These are phyloP conservation scores for Sphaerophoria rueppellii DNA, from an alignment of 2,888 invertebrate species.

Conservation along the genomic window DNA sequence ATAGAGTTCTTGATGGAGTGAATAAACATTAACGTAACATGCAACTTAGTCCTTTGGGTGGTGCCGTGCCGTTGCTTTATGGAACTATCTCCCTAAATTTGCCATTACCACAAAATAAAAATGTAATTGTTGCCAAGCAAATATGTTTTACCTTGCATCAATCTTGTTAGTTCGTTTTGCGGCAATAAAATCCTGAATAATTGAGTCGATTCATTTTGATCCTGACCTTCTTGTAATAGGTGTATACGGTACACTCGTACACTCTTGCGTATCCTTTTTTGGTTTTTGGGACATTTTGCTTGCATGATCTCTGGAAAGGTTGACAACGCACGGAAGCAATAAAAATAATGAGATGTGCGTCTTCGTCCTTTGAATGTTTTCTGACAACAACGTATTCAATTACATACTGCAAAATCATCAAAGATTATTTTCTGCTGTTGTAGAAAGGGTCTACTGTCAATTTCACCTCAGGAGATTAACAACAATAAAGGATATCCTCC, in stretches of 20 bases:
- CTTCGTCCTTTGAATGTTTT: neutral
- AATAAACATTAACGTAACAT: constrained; percentile 55
- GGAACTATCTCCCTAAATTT: too few relatives aligned
- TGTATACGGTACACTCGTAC: constrained; percentile 2
- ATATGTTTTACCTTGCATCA: constrained; percentile 42
- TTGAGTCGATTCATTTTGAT: constrained; percentile 56
- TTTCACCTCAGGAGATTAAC: neutral
- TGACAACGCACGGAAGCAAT: constrained; percentile 23
- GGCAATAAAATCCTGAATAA: constrained; percentile 68
- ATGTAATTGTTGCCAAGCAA: constrained; percentile 25
- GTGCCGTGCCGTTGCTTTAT: neutral
- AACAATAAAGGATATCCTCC: neutral
- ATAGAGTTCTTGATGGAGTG: constrained; percentile 31
- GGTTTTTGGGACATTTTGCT: neutral
- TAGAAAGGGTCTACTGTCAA: neutral
- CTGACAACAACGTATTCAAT: too few relatives aligned
- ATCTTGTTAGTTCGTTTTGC: constrained; percentile 7
- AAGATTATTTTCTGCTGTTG: neutral
- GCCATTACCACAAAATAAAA: too few relatives aligned
- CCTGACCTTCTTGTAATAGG: constrained; percentile 21
- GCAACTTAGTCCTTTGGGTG: constrained; percentile 24
- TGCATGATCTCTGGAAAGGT: constrained; percentile 20
- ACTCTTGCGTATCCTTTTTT: constrained; percentile 9
- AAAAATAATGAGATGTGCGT: constrained; percentile 40
- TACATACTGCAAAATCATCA: constrained; percentile 8